A percentile compares a stretch with the other conserved stretches of the same genome.
phyloP scores from a whole-genome alignment of 2,797 vertebrate genomes.

The Morus bassanus region DNA sequence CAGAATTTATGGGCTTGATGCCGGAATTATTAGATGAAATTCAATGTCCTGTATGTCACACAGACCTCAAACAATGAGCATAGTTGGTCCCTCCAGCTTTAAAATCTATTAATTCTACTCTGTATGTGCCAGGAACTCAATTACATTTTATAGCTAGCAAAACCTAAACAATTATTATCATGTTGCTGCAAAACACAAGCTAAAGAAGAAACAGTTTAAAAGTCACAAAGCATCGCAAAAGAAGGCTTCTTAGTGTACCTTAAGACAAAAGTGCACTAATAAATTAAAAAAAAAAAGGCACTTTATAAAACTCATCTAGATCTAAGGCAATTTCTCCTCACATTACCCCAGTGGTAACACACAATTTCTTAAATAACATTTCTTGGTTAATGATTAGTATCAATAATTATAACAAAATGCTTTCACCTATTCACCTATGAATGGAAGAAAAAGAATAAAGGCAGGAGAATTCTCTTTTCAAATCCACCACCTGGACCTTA shows the following conservation, averaged over 20 bases:
- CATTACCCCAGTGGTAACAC: neutral
- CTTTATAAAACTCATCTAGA: neutral
- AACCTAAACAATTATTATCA: neutral
- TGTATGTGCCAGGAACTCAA: neutral
- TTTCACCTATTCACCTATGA: neutral
- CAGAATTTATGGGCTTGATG: neutral
- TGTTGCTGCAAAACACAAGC: neutral
- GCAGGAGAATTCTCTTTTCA: neutral
- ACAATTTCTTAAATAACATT: neutral
- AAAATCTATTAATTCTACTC: constrained; percentile 4
- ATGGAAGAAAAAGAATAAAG: neutral
- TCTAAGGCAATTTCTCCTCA: neutral
- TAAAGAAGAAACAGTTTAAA: neutral
- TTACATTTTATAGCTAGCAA: neutral
- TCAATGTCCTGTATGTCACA: neutral
- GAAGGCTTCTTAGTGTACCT: neutral
- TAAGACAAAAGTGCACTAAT: neutral
- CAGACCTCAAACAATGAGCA: neutral
- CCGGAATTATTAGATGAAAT: neutral
- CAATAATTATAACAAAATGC: neutral
- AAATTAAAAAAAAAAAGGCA: neutral
- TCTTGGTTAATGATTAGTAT: neutral
- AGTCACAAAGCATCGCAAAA: neutral
- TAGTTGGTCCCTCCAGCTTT: neutral
- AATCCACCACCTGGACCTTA: neutral